Percentiles rank a stretch among this genome's conserved stretches.
Conservation (phyloP, 2,888 invertebrate genomes). For the Megamerina dolium region DNA sequence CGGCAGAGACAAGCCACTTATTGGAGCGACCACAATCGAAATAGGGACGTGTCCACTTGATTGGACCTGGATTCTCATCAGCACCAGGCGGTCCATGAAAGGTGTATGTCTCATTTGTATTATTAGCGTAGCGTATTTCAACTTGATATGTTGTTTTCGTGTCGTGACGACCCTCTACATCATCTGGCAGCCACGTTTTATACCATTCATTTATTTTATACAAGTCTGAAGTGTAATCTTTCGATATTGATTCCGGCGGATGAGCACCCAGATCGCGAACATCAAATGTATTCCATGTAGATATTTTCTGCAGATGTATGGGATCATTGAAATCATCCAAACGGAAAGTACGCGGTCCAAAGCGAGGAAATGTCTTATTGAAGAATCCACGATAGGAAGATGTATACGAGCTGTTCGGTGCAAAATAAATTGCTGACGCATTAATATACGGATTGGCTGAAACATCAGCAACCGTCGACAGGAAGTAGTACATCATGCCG, state of each 20-base stretch:
- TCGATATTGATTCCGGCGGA: constrained; percentile 67
- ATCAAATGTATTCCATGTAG: constrained; percentile 87
- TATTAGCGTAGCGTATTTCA: constrained; percentile 89
- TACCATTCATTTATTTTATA: constrained; percentile 95
- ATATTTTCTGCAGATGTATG: constrained; percentile 88
- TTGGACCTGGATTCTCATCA: constrained; percentile 86
- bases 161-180: constrained; percentile 74
- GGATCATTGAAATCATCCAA: constrained; percentile 94
- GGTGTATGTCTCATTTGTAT: constrained; percentile 93
- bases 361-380: constrained; percentile 89
- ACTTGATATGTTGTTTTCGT: constrained; percentile 89
- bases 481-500: constrained; percentile 95
- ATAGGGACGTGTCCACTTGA: constrained; percentile 90
- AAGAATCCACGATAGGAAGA: constrained; percentile 93
- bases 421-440: constrained; percentile 88
- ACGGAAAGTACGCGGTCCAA: constrained; percentile 88
- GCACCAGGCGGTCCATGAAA: constrained; percentile 90
- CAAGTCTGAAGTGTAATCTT: constrained; percentile 85
- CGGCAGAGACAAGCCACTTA: constrained; percentile 91
- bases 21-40: constrained; percentile 94
- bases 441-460: constrained; percentile 88
- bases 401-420: constrained; percentile 89
- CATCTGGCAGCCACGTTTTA: constrained; percentile 83
- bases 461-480: constrained; percentile 92
- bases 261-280: constrained; percentile 82